phyloP scores from a whole-genome alignment of 2,888 invertebrate genomes.

The Noctuana brunneofusca region DNA sequence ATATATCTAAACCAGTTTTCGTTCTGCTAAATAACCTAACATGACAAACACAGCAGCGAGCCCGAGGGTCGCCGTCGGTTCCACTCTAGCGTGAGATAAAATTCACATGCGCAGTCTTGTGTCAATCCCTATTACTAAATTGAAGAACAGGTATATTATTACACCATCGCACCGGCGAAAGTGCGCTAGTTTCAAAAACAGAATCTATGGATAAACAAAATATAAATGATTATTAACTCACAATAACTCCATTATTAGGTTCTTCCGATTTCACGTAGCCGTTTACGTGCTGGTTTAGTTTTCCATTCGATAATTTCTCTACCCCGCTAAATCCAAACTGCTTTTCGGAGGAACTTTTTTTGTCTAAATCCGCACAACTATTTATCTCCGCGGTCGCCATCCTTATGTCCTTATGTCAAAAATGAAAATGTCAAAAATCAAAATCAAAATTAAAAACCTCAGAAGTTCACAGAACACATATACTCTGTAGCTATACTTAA shows the following conservation, averaged over 20 bases:
- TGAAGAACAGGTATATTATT: too few species aligned
- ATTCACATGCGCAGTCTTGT: too few species aligned
- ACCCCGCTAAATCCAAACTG: constrained; percentile 51
- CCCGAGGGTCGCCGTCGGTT: too few species aligned
- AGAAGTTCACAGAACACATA: background rate
- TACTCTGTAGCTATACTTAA: background rate
- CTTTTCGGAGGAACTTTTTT: constrained; percentile 44
- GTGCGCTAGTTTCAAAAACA: constrained; percentile 3
- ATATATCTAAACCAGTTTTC: too few species aligned
- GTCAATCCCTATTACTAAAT: too few species aligned
- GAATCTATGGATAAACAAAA: constrained; percentile 44
- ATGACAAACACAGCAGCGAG: too few species aligned
- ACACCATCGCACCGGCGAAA: constrained; percentile 19
- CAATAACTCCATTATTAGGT: constrained; percentile 56
- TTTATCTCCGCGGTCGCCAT: constrained; percentile 59
- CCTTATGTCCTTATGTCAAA: too few species aligned
- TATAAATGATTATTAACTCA: constrained; percentile 58
- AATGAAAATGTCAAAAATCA: too few species aligned
- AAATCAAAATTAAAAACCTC: too few species aligned
- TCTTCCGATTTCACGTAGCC: constrained; percentile 55
- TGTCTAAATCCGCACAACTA: constrained; percentile 47
- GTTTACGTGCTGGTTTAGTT: constrained; percentile 55
- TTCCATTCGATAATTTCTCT: constrained; percentile 55
- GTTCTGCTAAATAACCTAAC: too few species aligned
- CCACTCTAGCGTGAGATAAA: too few species aligned